phyloP scores from a whole-genome alignment of 1,140 invertebrate genomes.

The Drosophila serrata region DNA sequence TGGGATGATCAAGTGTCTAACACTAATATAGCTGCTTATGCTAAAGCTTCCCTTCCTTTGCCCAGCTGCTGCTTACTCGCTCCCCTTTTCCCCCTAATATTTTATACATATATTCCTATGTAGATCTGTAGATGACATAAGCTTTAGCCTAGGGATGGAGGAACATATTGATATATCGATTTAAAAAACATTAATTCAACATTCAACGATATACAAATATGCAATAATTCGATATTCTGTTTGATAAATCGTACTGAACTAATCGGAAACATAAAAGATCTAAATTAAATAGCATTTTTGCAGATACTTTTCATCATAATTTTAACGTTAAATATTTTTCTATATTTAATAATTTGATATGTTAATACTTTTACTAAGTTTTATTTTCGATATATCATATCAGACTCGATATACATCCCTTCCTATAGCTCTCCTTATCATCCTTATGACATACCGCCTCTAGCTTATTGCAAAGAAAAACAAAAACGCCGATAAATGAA shows the following conservation, averaged over 20 bases:
- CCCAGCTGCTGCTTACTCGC: conserved; percentile 14
- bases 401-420: conserved; percentile 1
- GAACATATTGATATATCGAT: background rate
- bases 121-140: conserved; percentile 17
- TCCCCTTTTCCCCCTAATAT: background rate
- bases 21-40: conserved; percentile 41
- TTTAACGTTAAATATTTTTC: background rate
- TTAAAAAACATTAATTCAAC: no score
- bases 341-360: background rate
- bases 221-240: background rate
- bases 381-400: background rate
- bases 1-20: conserved; percentile 61
- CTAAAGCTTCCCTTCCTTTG: conserved; percentile 5
- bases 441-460: background rate
- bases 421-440: background rate
- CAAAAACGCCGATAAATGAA: background rate
- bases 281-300: background rate
- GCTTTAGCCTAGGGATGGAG: conserved; percentile 1
- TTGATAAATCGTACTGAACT: background rate
- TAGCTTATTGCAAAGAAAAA: conserved; percentile 33
- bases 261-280: background rate
- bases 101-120: conserved; percentile 27
- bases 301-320: background rate
- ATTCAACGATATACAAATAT: no score
- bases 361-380: background rate